These are phyloP conservation scores for Lampropteryx suffumata DNA, from an alignment of 2,888 invertebrate genomes.

Conservation along the genomic window DNA sequence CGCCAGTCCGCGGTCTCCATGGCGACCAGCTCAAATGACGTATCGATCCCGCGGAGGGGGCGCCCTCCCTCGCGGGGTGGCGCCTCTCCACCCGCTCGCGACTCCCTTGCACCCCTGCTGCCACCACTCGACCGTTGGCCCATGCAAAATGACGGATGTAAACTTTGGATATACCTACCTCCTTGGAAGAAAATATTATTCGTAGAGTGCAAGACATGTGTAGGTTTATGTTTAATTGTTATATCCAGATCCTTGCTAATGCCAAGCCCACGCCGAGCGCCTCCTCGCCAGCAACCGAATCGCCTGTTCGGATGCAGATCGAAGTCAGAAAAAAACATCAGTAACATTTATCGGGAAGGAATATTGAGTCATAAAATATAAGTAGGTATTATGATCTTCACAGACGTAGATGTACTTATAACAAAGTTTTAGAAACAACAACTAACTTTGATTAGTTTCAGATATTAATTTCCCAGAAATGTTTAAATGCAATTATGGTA, in stretches of 20 bases:
- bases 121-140: constrained; percentile 80
- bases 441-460: constrained; percentile 69
- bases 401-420: constrained; percentile 5
- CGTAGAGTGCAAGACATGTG: constrained; percentile 71
- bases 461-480: constrained; percentile 63
- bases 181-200: constrained; percentile 80
- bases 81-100: constrained; percentile 75
- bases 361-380: background rate
- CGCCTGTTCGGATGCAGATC: no score
- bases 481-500: constrained; percentile 56
- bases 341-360: no score
- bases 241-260: background rate
- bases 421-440: constrained; percentile 43
- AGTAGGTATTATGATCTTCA: constrained; percentile 7
- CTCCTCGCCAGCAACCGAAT: no score
- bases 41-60: constrained; percentile 80
- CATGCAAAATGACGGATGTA: constrained; percentile 84
- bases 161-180: constrained; percentile 81
- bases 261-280: no score
- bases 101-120: constrained; percentile 61
- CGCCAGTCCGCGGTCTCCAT: constrained; percentile 82
- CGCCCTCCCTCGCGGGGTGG: constrained; percentile 63
- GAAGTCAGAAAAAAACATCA: no score
- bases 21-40: constrained; percentile 83
- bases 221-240: no score